phyloP scores from a whole-genome alignment of 1,140 invertebrate genomes.

The Euura lappo region DNA sequence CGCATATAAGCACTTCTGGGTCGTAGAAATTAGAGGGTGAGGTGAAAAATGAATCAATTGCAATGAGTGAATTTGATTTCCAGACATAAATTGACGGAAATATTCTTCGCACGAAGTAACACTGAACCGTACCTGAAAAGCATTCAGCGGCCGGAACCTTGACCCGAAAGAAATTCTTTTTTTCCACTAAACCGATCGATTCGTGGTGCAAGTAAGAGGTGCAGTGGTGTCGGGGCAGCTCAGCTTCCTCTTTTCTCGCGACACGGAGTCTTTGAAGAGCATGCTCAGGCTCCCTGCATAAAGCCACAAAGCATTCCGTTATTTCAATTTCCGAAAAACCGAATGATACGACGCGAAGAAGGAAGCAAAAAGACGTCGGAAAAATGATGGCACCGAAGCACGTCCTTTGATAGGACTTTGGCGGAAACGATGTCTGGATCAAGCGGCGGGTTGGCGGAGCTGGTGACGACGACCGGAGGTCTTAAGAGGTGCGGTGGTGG shows the following conservation, averaged over 20 bases:
- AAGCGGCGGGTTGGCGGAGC: constrained; percentile 53
- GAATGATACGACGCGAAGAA: neutral
- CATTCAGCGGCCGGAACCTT: neutral
- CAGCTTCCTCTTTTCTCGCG: neutral
- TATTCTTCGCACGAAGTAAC: no score
- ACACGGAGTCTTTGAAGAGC: neutral
- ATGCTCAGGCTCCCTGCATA: no score
- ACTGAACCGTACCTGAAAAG: neutral
- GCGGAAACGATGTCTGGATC: constrained; percentile 46
- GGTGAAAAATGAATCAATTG: no score
- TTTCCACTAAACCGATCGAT: neutral
- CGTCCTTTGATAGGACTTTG: constrained; percentile 1
- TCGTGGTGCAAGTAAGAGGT: neutral
- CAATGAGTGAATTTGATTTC: no score
- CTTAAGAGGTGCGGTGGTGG: constrained; percentile 62
- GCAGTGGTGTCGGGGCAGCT: neutral
- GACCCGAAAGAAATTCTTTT: neutral
- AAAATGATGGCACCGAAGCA: constrained; percentile 2
- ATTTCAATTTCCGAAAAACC: neutral
- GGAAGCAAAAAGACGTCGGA: neutral
- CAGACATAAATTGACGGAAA: no score
- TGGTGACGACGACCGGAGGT: constrained; percentile 54
- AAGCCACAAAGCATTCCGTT: no score
- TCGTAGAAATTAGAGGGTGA: no score
- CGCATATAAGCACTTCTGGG: no score